Base-by-base conservation (phyloP, 2,113 vertebrate species). In the Leuciscus idus region DNA sequence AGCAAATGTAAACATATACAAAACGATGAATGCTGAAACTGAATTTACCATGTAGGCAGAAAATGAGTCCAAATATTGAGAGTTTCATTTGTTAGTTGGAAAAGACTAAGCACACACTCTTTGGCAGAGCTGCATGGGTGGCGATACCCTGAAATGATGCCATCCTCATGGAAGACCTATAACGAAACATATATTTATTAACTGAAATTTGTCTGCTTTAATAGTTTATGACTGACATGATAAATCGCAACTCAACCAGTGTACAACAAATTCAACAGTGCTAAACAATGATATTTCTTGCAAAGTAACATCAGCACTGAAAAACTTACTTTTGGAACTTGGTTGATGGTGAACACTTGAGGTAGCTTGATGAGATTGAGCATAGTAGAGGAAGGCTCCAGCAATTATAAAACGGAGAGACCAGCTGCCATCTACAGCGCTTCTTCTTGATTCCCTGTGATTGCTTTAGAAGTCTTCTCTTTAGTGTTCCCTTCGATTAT, bases 51-150 rank as follows among this genome's bases (percentile, higher is more conserved):
- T 87, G 96, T 94, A 3, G 98, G 97, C 57, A 98, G 57, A 77
- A 99, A 96, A 86, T 99, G 97, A 0, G 97, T 99, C 98, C 98
- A 99, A 92, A 99, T 97, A 90, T 99, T 99, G n/a, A 99, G 93
- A 0, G 98, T 99, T 94, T 99, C 98, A 64, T 99, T 99, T 52
- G 96, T 98, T 94, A 98, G 94, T 78, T 97, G 96, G 91, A 99
- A 98, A 88, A 96, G 92, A 85, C 98, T 99, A 88, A 96, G 95
- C 85, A 98, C 76, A 28, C 98, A 99, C 84, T 96, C 96, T 0
- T 91, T 91, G 55, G 96, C 97, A 0, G 98, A 98, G 87, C 97
- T 98, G 23, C 91, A 83, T 0, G 97, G 97, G 0, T 95, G 95
- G 0, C 98, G 94, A 89, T 99, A 99, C 80, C 98, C 98, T 0